Evolutionary conservation across 2,888 invertebrate genomes (phyloP).

Genomic region (Agonopterix alstromeriana): DNA sequence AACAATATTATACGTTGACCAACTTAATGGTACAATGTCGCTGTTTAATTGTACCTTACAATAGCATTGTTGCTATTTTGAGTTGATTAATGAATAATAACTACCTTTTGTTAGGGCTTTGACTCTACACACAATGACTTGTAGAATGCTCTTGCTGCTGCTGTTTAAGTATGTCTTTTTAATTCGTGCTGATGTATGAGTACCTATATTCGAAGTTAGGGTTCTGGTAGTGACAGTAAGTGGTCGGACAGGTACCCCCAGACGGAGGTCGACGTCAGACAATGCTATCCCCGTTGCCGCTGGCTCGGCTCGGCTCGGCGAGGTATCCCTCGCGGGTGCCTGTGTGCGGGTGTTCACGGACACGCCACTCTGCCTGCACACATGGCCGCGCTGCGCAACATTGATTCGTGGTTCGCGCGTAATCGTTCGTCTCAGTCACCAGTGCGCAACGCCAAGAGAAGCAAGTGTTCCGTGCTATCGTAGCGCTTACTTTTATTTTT

Average conservation of each 20-base stretch:
- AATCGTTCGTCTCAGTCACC: slow-evolving; percentile 63
- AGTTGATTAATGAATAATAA: slow-evolving; percentile 11
- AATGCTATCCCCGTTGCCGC: slow-evolving; percentile 30
- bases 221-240: slow-evolving; percentile 39
- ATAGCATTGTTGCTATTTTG: slow-evolving; percentile 6
- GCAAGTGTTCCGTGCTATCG: slow-evolving; percentile 48
- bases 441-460: slow-evolving; percentile 69
- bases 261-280: slow-evolving; percentile 35
- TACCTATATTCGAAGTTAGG: slow-evolving; percentile 5
- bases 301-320: background rate
- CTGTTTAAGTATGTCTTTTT: background rate
- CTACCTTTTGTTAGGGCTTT: slow-evolving; percentile 13
- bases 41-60: slow-evolving; percentile 5
- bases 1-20: background rate
- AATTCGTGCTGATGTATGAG: background rate
- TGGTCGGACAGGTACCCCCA: slow-evolving; percentile 40
- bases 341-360: slow-evolving; percentile 37
- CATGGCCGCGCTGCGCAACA: slow-evolving; percentile 59
- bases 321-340: slow-evolving; percentile 19
- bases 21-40: background rate
- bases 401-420: slow-evolving; percentile 67
- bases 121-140: slow-evolving; percentile 10
- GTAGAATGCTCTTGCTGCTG: slow-evolving; percentile 7
- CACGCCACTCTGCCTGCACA: slow-evolving; percentile 23
- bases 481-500: slow-evolving; percentile 56